A percentile compares a stretch with the other conserved stretches of the same genome.
These are phyloP conservation scores for Eulemur rubriventer DNA, from an alignment of 2,797 vertebrate genomes.

Conservation along the genomic window DNA sequence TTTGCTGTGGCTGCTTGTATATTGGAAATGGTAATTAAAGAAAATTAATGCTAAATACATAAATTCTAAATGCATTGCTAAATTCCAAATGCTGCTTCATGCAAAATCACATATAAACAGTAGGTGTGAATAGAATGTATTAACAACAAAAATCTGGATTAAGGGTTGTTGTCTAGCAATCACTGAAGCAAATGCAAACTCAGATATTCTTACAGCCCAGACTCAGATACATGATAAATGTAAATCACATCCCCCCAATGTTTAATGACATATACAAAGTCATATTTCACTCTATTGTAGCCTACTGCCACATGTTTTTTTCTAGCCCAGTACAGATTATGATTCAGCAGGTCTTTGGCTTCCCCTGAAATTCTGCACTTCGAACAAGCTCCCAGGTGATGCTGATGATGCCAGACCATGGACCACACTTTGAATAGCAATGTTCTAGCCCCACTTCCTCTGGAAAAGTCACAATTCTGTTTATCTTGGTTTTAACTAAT, in stretches of 20 bases:
- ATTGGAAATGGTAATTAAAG: background rate
- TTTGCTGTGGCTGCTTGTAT: background rate
- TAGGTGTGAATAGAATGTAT: background rate
- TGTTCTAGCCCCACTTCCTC: background rate
- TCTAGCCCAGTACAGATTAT: background rate
- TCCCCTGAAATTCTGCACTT: background rate
- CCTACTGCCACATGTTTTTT: background rate
- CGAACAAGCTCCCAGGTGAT: background rate
- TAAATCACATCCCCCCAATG: background rate
- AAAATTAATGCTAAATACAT: background rate
- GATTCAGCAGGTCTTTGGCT: background rate
- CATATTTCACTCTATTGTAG: background rate
- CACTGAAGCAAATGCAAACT: background rate
- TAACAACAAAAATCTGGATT: background rate
- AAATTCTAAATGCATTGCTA: background rate
- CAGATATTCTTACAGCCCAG: background rate
- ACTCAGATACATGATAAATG: background rate
- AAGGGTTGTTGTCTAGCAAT: background rate
- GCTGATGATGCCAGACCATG: background rate
- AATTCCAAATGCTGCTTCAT: slow-evolving; percentile 8
- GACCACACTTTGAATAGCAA: background rate
- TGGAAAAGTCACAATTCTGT: background rate
- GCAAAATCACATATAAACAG: background rate
- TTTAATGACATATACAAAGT: background rate
- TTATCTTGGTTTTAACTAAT: background rate